Evolutionary conservation across 1,140 invertebrate genomes (phyloP).

Genomic region (Chymomyza costata): DNA sequence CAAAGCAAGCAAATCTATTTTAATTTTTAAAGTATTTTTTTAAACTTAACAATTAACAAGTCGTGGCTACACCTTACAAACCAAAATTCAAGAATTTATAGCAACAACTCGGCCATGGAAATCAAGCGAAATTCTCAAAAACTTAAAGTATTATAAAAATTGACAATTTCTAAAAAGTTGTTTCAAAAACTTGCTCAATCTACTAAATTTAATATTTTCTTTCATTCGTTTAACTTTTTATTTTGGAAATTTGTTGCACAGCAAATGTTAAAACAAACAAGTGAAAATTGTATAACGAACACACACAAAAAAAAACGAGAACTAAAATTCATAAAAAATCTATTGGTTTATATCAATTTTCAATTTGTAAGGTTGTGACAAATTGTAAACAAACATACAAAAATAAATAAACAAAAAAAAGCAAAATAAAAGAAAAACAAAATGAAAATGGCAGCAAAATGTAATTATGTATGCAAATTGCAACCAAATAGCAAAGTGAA

Average conservation of each 20-base stretch:
- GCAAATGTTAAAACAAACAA: conserved; percentile 3
- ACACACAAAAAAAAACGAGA: conserved; percentile 20
- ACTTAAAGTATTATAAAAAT: conserved; percentile 1
- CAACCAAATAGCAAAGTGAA: conserved; percentile 45
- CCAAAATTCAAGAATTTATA: conserved; percentile 5
- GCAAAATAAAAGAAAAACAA: conserved; percentile 23
- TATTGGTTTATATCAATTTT: conserved; percentile 73
- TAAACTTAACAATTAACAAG: conserved; percentile 46
- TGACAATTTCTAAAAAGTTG: not conserved
- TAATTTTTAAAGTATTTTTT: conserved; percentile 55
- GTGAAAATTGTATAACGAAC: conserved; percentile 11
- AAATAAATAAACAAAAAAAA: conserved; percentile 19
- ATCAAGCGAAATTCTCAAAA: not conserved
- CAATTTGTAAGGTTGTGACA: conserved; percentile 75
- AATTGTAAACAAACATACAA: conserved; percentile 70
- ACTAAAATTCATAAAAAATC: conserved; percentile 46
- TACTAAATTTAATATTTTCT: too few relatives aligned
- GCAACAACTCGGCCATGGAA: not conserved
- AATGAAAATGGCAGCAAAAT: conserved; percentile 50
- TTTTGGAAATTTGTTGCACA: not conserved
- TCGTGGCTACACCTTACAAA: conserved; percentile 45
- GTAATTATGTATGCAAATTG: conserved; percentile 64
- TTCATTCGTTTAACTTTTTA: too few relatives aligned
- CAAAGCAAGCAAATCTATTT: conserved; percentile 29
- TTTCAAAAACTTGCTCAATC: conserved; percentile 21